Percentiles rank a stretch among this genome's conserved stretches.
phyloP scores from a whole-genome alignment of 2,888 invertebrate species.

The Phortica okadai region DNA sequence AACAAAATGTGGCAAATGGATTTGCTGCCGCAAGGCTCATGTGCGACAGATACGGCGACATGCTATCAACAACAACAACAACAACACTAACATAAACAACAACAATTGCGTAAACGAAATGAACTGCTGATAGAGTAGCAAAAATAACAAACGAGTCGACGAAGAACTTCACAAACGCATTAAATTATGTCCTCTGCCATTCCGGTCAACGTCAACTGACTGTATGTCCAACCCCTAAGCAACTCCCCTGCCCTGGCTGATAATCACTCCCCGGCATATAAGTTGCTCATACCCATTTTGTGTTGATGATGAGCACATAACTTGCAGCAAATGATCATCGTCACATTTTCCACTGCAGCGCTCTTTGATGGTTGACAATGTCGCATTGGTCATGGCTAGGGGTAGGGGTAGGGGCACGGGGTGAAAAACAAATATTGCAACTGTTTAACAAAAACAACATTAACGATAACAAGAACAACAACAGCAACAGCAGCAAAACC shows the following conservation, averaged over 20 bases:
- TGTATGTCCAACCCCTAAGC: constrained; percentile 51
- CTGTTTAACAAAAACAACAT: constrained; percentile 24
- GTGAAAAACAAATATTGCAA: constrained; percentile 35
- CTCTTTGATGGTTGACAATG: neutral
- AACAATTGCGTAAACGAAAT: constrained; percentile 18
- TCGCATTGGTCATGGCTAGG: neutral
- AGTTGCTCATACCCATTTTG: constrained; percentile 46
- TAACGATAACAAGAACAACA: constrained; percentile 11
- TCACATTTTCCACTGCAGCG: constrained; percentile 24
- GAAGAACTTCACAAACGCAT: constrained; percentile 52
- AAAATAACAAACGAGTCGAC: constrained; percentile 28
- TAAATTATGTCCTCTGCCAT: constrained; percentile 55
- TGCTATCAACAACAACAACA: constrained; percentile 34
- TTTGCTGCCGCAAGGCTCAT: constrained; percentile 35
- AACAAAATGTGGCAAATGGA: constrained; percentile 38
- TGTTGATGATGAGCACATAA: constrained; percentile 28
- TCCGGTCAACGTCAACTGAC: constrained; percentile 50
- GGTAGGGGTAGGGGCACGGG: neutral
- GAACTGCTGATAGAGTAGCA: constrained; percentile 27
- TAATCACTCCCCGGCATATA: constrained; percentile 8
- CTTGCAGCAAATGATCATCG: constrained; percentile 33
- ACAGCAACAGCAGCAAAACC: constrained; percentile 23
- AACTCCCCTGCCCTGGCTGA: constrained; percentile 17
- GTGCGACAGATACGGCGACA: constrained; percentile 28
- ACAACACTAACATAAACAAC: constrained; percentile 35